Conservation (phyloP, 2,113 vertebrate species). For the Urocynchramus pylzowi region DNA sequence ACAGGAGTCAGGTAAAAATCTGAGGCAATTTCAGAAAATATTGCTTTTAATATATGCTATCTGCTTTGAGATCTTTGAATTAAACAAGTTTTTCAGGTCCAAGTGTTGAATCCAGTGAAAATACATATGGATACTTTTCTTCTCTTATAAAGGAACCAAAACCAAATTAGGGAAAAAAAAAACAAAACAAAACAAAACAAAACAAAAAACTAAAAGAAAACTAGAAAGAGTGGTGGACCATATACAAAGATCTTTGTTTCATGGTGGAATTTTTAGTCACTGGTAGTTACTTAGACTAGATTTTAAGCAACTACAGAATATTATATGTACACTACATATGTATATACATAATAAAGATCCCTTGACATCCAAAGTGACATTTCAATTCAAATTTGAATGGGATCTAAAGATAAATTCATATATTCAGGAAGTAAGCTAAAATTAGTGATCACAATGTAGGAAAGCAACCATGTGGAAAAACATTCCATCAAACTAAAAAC, state of each 20-base stretch:
- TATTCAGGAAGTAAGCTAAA: not conserved
- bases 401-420: not conserved
- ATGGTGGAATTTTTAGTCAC: not conserved
- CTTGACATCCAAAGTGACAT: not conserved
- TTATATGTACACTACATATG: not conserved
- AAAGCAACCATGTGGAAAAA: rapidly evolving
- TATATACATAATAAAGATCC: not conserved
- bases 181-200: too few species aligned
- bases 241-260: not conserved
- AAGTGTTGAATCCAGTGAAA: not conserved
- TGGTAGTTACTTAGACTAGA: not conserved
- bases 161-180: not conserved
- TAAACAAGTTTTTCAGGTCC: not conserved
- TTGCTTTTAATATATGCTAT: not conserved
- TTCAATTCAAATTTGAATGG: not conserved
- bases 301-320: not conserved
- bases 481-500: not conserved
- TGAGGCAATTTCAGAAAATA: not conserved
- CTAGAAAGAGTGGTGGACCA: not conserved
- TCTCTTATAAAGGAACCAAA: not conserved
- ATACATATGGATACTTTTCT: not conserved
- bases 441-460: not conserved
- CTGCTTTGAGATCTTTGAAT: not conserved
- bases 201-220: too few species aligned
- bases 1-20: not conserved